Evolutionary conservation across 2,113 vertebrate species (phyloP), one percentile per base, ranked within the genome.

Genomic region (Misgurnus mizolepis): DNA sequence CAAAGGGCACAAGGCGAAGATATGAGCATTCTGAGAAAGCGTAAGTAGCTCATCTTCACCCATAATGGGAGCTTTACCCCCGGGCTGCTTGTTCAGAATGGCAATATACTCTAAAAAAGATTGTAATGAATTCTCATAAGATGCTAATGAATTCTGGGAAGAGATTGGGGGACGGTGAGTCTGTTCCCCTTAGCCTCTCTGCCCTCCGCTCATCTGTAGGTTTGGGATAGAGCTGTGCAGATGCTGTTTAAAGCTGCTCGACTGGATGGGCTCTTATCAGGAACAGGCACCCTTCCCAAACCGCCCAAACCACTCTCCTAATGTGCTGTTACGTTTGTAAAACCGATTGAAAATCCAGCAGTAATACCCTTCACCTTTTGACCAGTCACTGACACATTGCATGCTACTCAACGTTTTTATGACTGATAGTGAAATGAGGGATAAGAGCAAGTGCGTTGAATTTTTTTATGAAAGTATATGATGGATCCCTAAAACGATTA

Each of bases 261-360:
- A 79, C 82, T 84, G 87, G 87, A 91, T 90, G 87, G 88, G 82
- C 4, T 80, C 84, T 91, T 90, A 91, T 90, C 89, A 82, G 82
- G 82, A 87, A 84, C 66, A 76, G 88, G 88, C 89, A 86, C 70
- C 60, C 72, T 84, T 85, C 85, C 56, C 40, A 18, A 10, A 27
- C 79, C 62, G 58, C 85, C 56, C 40, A 18, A 10, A 27, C 79
- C 62, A 55, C 43, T 0, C 75, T 71, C 55, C 53, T 12, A 22
- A 43, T 27, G 5, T 41, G 61, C 55, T n/a, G 75, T 47, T 83
- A 86, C 80, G 85, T 92, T 89, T 87, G 86, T 87, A 53, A 71
- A 71, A 43, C 84, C 80, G 85, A 87, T 82, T 78, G 79, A 76
- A 78, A 71, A 70, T 43, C 53, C 53, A 64, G 49, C 41, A 67